Conservation (phyloP, 2,888 invertebrate genomes). For the Tiliacea citrago region DNA sequence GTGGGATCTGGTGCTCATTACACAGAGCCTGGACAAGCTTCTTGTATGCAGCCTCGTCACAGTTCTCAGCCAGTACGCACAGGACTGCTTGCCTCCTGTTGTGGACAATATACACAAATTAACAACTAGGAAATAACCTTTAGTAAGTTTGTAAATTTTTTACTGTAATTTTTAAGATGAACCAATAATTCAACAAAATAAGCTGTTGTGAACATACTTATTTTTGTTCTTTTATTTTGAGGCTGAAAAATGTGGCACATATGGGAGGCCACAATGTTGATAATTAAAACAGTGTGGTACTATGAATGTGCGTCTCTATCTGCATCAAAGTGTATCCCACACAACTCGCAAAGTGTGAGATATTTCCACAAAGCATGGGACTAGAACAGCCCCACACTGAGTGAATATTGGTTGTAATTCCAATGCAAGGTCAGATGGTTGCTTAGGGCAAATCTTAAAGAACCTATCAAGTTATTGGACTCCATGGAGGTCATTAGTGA, state of each 20-base stretch:
- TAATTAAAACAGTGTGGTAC: constrained; percentile 82
- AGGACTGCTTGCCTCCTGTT: constrained; percentile 98
- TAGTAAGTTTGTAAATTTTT: not conserved
- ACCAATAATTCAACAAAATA: not conserved
- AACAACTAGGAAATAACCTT: not conserved
- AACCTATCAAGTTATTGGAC: not conserved
- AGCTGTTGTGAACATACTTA: not conserved
- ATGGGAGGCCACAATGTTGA: constrained; percentile 89
- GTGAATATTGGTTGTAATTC: constrained; percentile 82
- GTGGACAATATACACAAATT: not conserved
- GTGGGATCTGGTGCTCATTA: constrained; percentile 99
- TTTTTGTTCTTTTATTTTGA: no score
- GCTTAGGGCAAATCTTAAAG: no score
- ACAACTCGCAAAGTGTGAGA: constrained; percentile 62
- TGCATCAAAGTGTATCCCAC: constrained; percentile 78
- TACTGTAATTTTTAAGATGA: not conserved
- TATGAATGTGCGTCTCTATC: constrained; percentile 86
- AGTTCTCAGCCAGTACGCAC: constrained; percentile 99
- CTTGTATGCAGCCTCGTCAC: constrained; percentile 99
- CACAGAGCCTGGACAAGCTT: constrained; percentile 99
- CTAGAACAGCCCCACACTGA: constrained; percentile 83
- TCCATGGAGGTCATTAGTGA: not conserved
- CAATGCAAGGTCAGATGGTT: constrained; percentile 70
- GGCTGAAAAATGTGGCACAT: constrained; percentile 83
- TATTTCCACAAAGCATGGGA: constrained; percentile 84